phyloP scores from a whole-genome alignment of 1,140 invertebrate species.

The Drosophila dunni region DNA sequence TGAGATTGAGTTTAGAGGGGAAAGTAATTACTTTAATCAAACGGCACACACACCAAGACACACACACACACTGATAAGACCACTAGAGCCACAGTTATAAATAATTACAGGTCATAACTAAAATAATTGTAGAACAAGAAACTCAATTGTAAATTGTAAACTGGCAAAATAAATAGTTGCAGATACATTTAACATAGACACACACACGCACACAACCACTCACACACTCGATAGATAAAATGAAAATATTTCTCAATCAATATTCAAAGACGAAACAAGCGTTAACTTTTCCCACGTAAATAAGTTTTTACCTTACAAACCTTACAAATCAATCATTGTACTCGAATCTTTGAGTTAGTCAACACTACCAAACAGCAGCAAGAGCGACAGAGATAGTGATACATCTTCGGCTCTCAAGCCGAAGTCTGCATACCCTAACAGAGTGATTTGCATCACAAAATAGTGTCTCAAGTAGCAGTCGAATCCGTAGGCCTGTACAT shows the following conservation, averaged over 20 bases:
- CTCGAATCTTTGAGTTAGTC: slow-evolving; percentile 55
- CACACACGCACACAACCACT: slow-evolving; percentile 35
- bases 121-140: slow-evolving; percentile 32
- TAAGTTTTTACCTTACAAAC: slow-evolving; percentile 55
- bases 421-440: slow-evolving; percentile 33
- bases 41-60: slow-evolving; percentile 27
- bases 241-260: slow-evolving; percentile 28
- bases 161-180: slow-evolving; percentile 56
- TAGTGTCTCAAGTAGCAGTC: neutral
- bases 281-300: slow-evolving; percentile 82
- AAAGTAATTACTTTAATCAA: slow-evolving; percentile 70
- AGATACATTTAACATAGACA: slow-evolving; percentile 44
- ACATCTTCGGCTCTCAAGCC: slow-evolving; percentile 16
- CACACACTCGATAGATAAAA: slow-evolving; percentile 34
- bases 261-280: slow-evolving; percentile 55
- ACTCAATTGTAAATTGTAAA: slow-evolving; percentile 72
- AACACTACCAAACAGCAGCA: slow-evolving; percentile 38
- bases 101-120: neutral
- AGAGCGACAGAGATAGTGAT: slow-evolving; percentile 12
- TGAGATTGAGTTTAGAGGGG: slow-evolving; percentile 35
- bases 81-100: slow-evolving; percentile 28
- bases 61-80: slow-evolving; percentile 26
- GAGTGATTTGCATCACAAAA: neutral
- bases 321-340: slow-evolving; percentile 62
- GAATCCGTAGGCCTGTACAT: slow-evolving; percentile 11